Evolutionary conservation across 2,888 invertebrate species (phyloP).

Genomic region (Prosopocoilus inquinatus): DNA sequence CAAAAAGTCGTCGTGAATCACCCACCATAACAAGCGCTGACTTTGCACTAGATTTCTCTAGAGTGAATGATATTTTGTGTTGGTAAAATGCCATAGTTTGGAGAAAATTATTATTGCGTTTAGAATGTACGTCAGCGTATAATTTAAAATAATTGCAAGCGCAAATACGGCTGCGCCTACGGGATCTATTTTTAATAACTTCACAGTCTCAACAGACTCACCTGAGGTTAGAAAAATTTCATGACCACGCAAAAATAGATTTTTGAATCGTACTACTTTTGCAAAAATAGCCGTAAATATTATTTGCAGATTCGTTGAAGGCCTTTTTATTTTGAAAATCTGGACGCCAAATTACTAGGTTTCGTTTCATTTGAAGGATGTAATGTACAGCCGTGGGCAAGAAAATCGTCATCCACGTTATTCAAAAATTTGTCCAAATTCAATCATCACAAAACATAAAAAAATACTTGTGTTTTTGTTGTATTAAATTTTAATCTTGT

Average conservation of each 20-base stretch:
- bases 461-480: no score
- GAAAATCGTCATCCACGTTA: no score
- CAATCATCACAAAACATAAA: no score
- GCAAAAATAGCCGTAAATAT: no score
- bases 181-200: conserved; percentile 27
- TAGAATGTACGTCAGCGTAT: conserved; percentile 20
- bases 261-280: no score
- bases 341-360: neutral
- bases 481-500: no score
- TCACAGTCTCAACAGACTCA: conserved; percentile 26
- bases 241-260: no score
- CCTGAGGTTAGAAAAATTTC: conserved; percentile 14
- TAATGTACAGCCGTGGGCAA: no score
- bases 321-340: no score
- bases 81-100: conserved; percentile 31
- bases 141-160: conserved; percentile 24
- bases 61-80: conserved; percentile 28
- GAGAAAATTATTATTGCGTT: conserved; percentile 27
- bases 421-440: no score
- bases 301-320: no score
- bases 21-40: conserved; percentile 4
- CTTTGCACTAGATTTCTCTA: conserved; percentile 13
- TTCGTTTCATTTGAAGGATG: neutral
- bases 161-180: conserved; percentile 24
- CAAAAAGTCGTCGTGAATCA: conserved; percentile 1